Base-by-base conservation (phyloP, 2,888 invertebrate genomes). In the Epinotia bilunana region DNA sequence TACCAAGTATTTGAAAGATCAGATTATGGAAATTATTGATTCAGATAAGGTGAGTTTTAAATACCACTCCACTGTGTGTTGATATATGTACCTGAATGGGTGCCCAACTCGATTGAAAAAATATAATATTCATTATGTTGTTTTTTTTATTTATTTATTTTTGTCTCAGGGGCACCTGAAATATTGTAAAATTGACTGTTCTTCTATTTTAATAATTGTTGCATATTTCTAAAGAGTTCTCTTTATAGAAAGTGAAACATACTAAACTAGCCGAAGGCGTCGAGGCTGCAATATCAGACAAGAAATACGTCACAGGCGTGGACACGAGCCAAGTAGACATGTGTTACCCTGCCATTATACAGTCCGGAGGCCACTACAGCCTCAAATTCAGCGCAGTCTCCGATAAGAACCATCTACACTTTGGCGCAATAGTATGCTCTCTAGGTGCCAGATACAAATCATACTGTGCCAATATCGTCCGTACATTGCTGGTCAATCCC, bases 271-370 rank as follows among this genome's bases (percentile, higher is more conserved):
- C 99, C 0, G 99, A 99, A 91, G 98, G 98, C 12, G 98, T 99
- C 1, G 99, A 99, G 88, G 95, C 97, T 16, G 99, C 99, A 0
- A 96, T 99, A 83, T 96, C 96, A n/a, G 98, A 99, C 88, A 99
- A 99, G 86, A 99, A 99, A 91, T 99, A 98, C 90, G 98, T 99
- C 2, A 96, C 97, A 12, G 97, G 98, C 2, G 97, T 98, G 0
- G 99, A 99, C 91, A 96, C 97, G 3, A 95, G 96, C 39, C 97
- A 98, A 88, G 95, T 99, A 4, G 99, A 99, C 85, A 98, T 99
- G 96, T 99, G 99, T 87, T 99, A 99, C 88, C 99, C 99, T 0
- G 98, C 99, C 0, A 99, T 99, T 76, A 98, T 99, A 84, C 99
- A 99, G 89, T 99, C 99, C 53, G 99, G 99, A 11, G 99, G 99